A percentile compares a stretch with the other conserved stretches of the same genome.
phyloP scores from a whole-genome alignment of 2,797 vertebrate species.

The Xiphorhynchus erythropygius region DNA sequence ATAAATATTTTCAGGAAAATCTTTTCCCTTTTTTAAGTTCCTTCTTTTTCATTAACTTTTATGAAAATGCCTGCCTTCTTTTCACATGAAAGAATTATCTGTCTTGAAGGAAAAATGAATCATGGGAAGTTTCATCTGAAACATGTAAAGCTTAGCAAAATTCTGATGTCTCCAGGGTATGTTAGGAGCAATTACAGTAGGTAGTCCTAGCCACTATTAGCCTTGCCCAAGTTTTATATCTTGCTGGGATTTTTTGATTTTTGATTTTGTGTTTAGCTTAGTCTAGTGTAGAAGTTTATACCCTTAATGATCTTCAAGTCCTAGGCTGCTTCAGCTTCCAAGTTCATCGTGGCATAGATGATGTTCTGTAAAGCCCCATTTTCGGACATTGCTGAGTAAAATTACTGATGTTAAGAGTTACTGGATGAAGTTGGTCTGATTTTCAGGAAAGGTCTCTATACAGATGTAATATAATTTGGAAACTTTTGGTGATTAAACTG shows the following conservation, averaged over 20 bases:
- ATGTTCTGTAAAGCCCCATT: not conserved
- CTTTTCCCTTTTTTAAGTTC: not conserved
- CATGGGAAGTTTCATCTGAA: not conserved
- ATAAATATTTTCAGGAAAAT: not conserved
- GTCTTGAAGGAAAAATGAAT: not conserved
- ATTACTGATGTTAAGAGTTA: not conserved
- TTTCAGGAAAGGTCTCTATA: not conserved
- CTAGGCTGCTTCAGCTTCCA: not conserved
- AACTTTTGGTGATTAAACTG: not conserved
- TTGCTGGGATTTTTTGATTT: not conserved
- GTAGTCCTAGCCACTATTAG: not conserved
- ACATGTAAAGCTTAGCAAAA: not conserved
- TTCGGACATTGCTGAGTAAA: not conserved
- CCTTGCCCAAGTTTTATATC: not conserved
- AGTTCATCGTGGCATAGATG: not conserved
- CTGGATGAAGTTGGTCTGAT: not conserved
- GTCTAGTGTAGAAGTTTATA: not conserved
- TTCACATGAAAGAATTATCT: not conserved
- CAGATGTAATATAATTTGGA: not conserved
- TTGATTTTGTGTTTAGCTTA: not conserved
- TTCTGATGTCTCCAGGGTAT: not conserved
- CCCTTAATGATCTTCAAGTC: not conserved
- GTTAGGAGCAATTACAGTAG: not conserved
- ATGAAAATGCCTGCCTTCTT: not conserved
- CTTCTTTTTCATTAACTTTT: not conserved